phyloP scores from a whole-genome alignment of 2,113 vertebrate genomes.

The human region GRCh38 chr6:107696501-107697000 shows the following conservation, averaged over 20 bases:
- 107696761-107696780: not conserved
- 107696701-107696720: not conserved
- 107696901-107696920: not conserved
- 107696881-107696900: not conserved
- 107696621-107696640: not conserved
- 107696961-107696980: rapidly evolving
- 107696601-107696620: not conserved
- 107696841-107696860: not conserved
- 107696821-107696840: not conserved
- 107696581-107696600: not conserved
- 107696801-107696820: not conserved
- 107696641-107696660: not conserved
- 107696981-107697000: constrained; percentile 16
- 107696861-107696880: rapidly evolving
- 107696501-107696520: constrained; percentile 19
- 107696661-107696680: not conserved
- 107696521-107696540: not conserved
- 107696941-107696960: not conserved
- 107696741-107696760: not conserved
- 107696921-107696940: not conserved
- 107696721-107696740: not conserved
- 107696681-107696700: not conserved
- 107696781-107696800: not conserved
- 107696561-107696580: not conserved
- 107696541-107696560: not conserved